Base-by-base conservation (phyloP, 64 coral and sea anemone genomes). In the Cladopsammia gracilis region DNA sequence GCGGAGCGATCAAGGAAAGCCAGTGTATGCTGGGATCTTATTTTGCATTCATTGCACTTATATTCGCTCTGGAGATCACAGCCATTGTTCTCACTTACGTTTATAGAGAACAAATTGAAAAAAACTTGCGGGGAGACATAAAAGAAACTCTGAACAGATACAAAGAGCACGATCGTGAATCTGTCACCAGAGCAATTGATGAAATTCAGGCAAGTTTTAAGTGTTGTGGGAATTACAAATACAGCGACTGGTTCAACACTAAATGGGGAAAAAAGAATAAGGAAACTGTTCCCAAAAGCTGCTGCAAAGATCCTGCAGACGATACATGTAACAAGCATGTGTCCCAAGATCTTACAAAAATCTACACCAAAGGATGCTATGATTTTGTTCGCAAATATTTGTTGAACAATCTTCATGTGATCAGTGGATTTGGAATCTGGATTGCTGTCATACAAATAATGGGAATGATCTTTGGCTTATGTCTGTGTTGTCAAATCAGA, bases 401-500 rank as follows among this genome's bases (percentile, higher is more conserved):
- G 68, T 48, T 95, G 20, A 96, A 99, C 71, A 99, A 99, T 49
- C 61, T 99, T 49, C 94, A 99, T 68, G 86, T 99, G 20, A 92
- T 99, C 24, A 94, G 98, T 69, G 91, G 94, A 10, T 94, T 99
- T 88, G 98, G 95, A 10, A 96, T 96, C 7, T 99, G 98, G 98
- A 94, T 96, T 75, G 94, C 95, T 50, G 94, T 93, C 3, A 94
- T 96, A 58, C 94, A 96, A 65, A 44, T 99, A 47, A 92, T 99
- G 88, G 98, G 98, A 25, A 96, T 99, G 68, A 96, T 96, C 62
- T 99, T 93, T 79, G 91, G 94, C 26, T 73, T 95, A 54, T 99
- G 94, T 73, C 62, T 99, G 71, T 99, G 95, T 89, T 96, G 91
- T 62, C 91, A 96, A 50, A 96, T 96, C 62, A 94, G 92, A 48